Evolutionary conservation across 2,797 vertebrate species (phyloP).

Genomic region (Echeneis naucrates): DNA sequence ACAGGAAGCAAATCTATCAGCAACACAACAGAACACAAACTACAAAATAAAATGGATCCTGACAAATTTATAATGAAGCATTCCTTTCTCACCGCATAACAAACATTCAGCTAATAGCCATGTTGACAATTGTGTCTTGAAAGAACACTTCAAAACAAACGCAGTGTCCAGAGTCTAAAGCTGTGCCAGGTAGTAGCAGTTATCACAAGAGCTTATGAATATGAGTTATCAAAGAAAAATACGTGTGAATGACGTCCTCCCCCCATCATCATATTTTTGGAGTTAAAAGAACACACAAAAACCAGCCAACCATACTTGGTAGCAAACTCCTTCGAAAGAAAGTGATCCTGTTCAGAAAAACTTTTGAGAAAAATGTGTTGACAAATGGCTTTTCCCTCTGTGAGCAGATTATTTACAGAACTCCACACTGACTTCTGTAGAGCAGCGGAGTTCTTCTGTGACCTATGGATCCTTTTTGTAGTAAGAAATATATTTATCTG

Average conservation of each 20-base stretch:
- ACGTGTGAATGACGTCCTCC: slow-evolving; percentile 10
- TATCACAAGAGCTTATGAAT: slow-evolving; percentile 18
- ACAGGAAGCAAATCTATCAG: too few relatives aligned
- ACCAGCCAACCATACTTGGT: slow-evolving; percentile 1
- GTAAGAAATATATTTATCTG: too few relatives aligned
- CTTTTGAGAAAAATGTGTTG: slow-evolving; percentile 17
- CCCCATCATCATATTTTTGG: slow-evolving; percentile 9
- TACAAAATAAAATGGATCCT: too few relatives aligned
- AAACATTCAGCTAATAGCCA: slow-evolving; percentile 8
- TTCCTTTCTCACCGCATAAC: slow-evolving; percentile 7
- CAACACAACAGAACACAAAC: too few relatives aligned
- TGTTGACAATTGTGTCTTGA: slow-evolving; percentile 41
- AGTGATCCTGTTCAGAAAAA: slow-evolving; percentile 37
- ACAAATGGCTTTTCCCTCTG: slow-evolving; percentile 18
- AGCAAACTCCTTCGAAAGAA: slow-evolving; percentile 16
- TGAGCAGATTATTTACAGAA: slow-evolving; percentile 16
- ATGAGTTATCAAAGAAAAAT: slow-evolving; percentile 35
- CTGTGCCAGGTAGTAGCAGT: background rate
- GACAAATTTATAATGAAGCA: slow-evolving; percentile 1
- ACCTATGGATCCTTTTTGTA: too few relatives aligned
- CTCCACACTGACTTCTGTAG: too few relatives aligned
- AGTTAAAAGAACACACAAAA: slow-evolving; percentile 12
- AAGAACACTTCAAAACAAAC: slow-evolving; percentile 35
- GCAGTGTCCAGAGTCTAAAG: slow-evolving; percentile 1
- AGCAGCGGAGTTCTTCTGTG: too few relatives aligned